These are phyloP conservation scores for Premnoplex brunnescens DNA, from an alignment of 2,797 vertebrate genomes.

Conservation along the genomic window DNA sequence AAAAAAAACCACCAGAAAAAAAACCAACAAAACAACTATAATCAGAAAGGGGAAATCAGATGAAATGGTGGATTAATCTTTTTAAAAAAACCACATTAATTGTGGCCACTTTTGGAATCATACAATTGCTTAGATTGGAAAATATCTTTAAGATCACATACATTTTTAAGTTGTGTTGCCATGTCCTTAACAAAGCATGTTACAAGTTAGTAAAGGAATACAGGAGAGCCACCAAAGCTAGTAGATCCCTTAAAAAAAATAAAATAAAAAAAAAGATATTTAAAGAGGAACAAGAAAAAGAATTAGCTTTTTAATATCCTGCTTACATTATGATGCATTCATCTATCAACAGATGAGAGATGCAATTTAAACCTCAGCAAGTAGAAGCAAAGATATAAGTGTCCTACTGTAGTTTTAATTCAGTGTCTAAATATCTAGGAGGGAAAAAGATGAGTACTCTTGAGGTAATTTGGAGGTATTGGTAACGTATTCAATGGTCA, in stretches of 20 bases:
- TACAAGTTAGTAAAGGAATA: constrained; percentile 25
- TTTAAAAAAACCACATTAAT: constrained; percentile 8
- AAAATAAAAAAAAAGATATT: background rate
- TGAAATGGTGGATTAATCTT: background rate
- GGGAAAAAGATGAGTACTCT: background rate
- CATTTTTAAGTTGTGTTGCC: background rate
- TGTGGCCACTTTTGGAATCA: background rate
- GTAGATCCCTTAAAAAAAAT: background rate
- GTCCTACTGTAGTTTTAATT: constrained; percentile 63
- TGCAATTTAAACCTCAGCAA: constrained; percentile 32
- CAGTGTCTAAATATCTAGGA: constrained; percentile 33
- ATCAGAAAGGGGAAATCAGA: background rate
- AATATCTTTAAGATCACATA: background rate
- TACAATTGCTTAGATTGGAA: background rate
- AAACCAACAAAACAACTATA: background rate
- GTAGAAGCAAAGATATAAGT: background rate
- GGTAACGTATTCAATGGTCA: constrained; percentile 12
- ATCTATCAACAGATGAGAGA: constrained; percentile 27
- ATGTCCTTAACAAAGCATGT: constrained; percentile 26
- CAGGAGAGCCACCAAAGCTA: background rate
- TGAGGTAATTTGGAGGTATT: constrained; percentile 20
- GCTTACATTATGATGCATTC: background rate
- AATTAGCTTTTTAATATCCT: constrained; percentile 56
- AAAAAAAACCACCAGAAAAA: background rate
- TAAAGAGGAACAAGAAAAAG: background rate